Conservation (phyloP, 2,888 invertebrate genomes). For the Aelia acuminata region DNA sequence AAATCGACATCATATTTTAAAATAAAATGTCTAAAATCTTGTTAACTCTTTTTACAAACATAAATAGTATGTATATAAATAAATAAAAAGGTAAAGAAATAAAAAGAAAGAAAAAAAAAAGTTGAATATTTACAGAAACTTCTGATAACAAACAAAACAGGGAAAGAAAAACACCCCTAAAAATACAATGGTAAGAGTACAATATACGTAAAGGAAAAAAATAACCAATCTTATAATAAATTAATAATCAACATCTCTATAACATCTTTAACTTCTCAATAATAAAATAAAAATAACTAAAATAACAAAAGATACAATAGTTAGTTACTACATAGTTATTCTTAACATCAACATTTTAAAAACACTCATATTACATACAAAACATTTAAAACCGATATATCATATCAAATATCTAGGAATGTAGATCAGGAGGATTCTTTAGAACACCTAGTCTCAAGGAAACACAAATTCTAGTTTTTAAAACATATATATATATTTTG, state of each 20-base stretch:
- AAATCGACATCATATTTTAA: background rate
- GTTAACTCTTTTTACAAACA: conserved; percentile 36
- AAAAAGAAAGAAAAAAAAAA: conserved; percentile 10
- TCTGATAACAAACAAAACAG: conserved; percentile 47
- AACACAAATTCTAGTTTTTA: conserved; percentile 10
- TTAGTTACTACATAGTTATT: conserved; percentile 41
- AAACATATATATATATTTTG: conserved; percentile 9
- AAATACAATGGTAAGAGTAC: conserved; percentile 42
- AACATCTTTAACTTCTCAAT: conserved; percentile 49
- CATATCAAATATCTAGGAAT: conserved; percentile 48
- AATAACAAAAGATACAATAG: conserved; percentile 45
- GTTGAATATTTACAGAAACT: conserved; percentile 51
- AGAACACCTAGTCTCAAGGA: background rate
- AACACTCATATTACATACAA: conserved; percentile 52
- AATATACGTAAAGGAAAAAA: background rate
- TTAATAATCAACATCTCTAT: conserved; percentile 48
- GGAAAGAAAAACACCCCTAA: conserved; percentile 53
- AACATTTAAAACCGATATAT: conserved; percentile 52
- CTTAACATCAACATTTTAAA: conserved; percentile 53
- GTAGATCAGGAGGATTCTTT: conserved; percentile 30
- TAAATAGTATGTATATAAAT: conserved; percentile 28
- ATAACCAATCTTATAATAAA: conserved; percentile 48
- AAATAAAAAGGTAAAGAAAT: conserved; percentile 32
- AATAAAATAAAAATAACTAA: conserved; percentile 54
- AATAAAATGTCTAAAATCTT: background rate